Evolutionary conservation across 2,888 invertebrate genomes (phyloP), one percentile per base, ranked within the genome.

Genomic region (Allacma fusca): DNA sequence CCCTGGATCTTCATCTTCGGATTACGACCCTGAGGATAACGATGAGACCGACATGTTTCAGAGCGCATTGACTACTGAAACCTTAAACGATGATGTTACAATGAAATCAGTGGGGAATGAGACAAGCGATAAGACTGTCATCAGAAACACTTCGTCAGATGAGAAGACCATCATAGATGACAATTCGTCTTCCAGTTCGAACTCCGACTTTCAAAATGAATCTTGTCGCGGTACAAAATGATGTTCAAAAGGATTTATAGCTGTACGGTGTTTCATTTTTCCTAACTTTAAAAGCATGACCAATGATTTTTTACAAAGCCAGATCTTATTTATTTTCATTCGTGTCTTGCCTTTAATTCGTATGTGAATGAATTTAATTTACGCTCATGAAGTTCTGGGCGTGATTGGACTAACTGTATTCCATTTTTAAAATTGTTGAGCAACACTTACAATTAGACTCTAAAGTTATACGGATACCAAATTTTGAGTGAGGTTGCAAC

Each of bases 21-120:
- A 68, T 44, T 70, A 69, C 5, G 71, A 28, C 1, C 21, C 62
- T 28, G 43, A 72, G 16, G 50, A 69, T 44, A 34, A 40, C 28
- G 44, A 70, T 59, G 62, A 62, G 34, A 65, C 43, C 2, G 65
- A 74, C 21, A 65, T 74, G 65, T 74, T 74, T 28, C 65, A 65
- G n/a, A 43, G 64, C 1, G 28, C 24, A 26, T 62, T 23, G 65
- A 65, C 23, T n/a, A 21, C 19, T 29, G 13, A 19, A 9, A 40
- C 43, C 4, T n/a, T 34, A 1, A 21, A 12, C 29, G n/a, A 62
- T 59, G 59, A 59, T n/a, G 7, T 7, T 21, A 62, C 62, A 24
- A 4, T 62, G 13, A 12, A 9, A 21, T 57, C 57, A 19, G 57
- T 57, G 57, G n/a, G 7, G 13, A 57, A 57, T 16, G 16, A 57